Evolutionary conservation across 2,888 invertebrate genomes (phyloP), one percentile per base, ranked within the genome.

Genomic region (Pseudolycoriella hygida): DNA sequence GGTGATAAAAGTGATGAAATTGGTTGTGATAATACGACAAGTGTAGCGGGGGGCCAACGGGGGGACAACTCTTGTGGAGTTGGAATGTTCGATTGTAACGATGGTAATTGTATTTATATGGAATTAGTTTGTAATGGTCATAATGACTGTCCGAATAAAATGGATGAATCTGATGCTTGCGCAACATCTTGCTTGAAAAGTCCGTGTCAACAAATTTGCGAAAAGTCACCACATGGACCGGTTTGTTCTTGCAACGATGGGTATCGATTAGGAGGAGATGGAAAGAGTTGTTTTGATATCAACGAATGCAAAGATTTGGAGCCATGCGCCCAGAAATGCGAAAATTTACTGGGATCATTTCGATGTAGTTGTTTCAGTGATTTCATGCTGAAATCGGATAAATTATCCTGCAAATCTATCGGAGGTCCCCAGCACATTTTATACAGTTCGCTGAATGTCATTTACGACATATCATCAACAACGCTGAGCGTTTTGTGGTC

Each of bases 1-100:
- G 59, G 60, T 0, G 86, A 87, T 55, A 72, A 72, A 11, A 77
- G 78, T 1, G 87, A 88, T 55, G 87, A 88, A 58, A 72, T 74
- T 47, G 75, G 72, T 45, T 72, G 71, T 10, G 15, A n/a, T 6
- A 37, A 43, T 20, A 5, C 5, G 15, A 3, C n/a, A 4, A 10
- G 2, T 17, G 32, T 18, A 19, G n/a, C 3, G 3, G 3, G n/a
- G n/a, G 10, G 11, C 17, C 20, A 51, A 4, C 58, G 55, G 12
- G 52, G 59, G 2, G 56, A 58, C 43, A 3, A 43, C 40, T 1
- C 11, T 0, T 46, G 49, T 3, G 8, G 71, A 49, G 54, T 61
- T 32, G 57, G 66, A 50, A 67, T 69, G 49, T 77, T 69, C 53
- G 63, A 62, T 46, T 79, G 80, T 54, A 65, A 63, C 18, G 69